Evolutionary conservation across 2,797 vertebrate genomes (phyloP).

Genomic region (Antennarius maculatus): DNA sequence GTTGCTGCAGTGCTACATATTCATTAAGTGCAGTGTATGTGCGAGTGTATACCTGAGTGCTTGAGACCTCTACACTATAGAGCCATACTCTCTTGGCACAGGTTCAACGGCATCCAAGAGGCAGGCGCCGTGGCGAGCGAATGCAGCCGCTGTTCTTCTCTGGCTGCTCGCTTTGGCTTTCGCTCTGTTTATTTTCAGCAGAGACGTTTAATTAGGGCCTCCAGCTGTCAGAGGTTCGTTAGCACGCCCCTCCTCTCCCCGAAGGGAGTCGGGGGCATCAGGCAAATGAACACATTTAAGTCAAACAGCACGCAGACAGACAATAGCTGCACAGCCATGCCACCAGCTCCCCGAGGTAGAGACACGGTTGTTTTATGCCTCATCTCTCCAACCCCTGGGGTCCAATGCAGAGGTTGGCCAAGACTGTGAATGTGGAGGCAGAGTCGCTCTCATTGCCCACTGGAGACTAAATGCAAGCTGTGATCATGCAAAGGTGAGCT

Average conservation of each 20-base stretch:
- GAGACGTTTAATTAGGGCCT: slow-evolving; percentile 89
- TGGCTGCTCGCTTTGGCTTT: slow-evolving; percentile 76
- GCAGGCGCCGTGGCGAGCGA: slow-evolving; percentile 57
- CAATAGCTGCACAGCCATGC: slow-evolving; percentile 72
- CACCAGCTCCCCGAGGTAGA: slow-evolving; percentile 76
- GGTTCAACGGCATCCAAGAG: slow-evolving; percentile 62
- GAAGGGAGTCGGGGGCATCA: slow-evolving; percentile 74
- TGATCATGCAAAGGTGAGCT: slow-evolving; percentile 54
- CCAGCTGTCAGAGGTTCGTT: slow-evolving; percentile 87
- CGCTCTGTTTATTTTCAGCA: slow-evolving; percentile 83
- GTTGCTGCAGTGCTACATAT: slow-evolving; percentile 70
- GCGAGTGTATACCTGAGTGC: slow-evolving; percentile 19
- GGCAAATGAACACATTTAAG: slow-evolving; percentile 86
- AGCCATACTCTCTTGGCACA: slow-evolving; percentile 66
- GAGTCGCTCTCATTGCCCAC: slow-evolving; percentile 64
- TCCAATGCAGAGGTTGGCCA: slow-evolving; percentile 72
- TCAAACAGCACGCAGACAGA: slow-evolving; percentile 80
- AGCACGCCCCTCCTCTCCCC: slow-evolving; percentile 79
- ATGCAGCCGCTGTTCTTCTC: slow-evolving; percentile 63
- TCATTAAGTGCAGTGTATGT: slow-evolving; percentile 48
- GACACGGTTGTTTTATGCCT: slow-evolving; percentile 80
- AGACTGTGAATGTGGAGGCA: slow-evolving; percentile 68
- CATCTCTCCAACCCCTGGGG: slow-evolving; percentile 75
- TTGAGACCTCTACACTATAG: slow-evolving; percentile 66
- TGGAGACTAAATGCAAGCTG: slow-evolving; percentile 51